These are phyloP conservation scores for Sylvia borin DNA, from an alignment of 2,797 vertebrate species.

Conservation along the genomic window DNA sequence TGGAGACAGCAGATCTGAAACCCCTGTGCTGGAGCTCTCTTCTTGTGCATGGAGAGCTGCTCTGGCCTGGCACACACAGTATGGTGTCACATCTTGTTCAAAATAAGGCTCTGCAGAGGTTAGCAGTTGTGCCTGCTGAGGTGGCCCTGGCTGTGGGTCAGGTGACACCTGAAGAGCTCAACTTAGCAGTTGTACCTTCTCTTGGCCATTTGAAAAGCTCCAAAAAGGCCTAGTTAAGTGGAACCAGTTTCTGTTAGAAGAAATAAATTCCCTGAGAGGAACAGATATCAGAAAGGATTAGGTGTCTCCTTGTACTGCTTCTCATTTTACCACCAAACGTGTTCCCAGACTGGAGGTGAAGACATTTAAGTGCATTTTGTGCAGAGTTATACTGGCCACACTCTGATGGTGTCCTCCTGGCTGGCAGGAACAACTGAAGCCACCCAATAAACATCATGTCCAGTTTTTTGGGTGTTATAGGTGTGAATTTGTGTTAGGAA, in stretches of 20 bases:
- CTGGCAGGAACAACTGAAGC: not conserved
- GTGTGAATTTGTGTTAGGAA: not conserved
- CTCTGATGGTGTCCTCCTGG: not conserved
- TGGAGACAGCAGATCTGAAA: accelerated
- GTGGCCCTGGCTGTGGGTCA: not conserved
- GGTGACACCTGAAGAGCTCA: not conserved
- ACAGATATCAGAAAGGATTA: not conserved
- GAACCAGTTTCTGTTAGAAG: not conserved
- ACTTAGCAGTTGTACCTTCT: not conserved
- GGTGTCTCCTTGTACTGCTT: not conserved
- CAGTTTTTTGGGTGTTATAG: accelerated
- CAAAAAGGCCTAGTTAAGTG: not conserved
- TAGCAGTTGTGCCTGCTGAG: not conserved
- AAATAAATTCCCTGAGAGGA: not conserved
- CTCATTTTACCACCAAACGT: not conserved
- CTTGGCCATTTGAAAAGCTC: not conserved
- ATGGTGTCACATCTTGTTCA: not conserved
- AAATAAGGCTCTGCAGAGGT: not conserved
- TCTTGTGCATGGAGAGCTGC: not conserved
- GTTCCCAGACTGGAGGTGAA: not conserved
- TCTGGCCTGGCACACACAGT: not conserved
- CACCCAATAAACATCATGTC: not conserved
- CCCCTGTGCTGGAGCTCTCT: not conserved
- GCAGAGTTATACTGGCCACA: accelerated
- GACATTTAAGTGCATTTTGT: accelerated